phyloP scores from a whole-genome alignment of 2,797 vertebrate species.

The Alectoris magna region DNA sequence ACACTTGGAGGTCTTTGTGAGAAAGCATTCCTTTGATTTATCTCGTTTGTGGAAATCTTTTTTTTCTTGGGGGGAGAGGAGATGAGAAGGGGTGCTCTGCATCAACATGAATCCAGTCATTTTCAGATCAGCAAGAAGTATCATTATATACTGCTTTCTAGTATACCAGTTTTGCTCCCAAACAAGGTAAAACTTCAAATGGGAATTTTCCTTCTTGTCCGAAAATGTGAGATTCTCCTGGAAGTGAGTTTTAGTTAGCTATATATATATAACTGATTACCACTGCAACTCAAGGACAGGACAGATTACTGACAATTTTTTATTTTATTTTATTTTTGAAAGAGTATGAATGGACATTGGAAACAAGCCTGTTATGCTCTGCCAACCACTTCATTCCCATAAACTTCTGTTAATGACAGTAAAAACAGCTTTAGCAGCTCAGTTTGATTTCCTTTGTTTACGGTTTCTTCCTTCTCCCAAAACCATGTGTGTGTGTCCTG shows the following conservation, averaged over 20 bases:
- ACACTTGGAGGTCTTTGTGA: not conserved
- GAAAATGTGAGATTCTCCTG: not conserved
- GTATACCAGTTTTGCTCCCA: not conserved
- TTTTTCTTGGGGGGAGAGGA: not conserved
- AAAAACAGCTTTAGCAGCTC: not conserved
- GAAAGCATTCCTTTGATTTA: not conserved
- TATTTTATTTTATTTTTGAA: no score
- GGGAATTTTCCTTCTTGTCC: not conserved
- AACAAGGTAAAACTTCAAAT: not conserved
- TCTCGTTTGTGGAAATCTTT: not conserved
- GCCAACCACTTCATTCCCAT: not conserved
- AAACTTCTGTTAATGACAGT: not conserved
- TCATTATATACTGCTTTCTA: not conserved
- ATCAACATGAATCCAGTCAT: not conserved
- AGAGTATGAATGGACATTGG: not conserved
- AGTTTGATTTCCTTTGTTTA: not conserved
- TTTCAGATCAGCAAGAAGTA: not conserved
- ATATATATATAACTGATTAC: not conserved
- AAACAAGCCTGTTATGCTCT: not conserved
- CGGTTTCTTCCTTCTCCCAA: not conserved
- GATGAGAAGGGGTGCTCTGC: no score
- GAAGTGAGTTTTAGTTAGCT: conserved; percentile 13
- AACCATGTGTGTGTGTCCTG: not conserved
- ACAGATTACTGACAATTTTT: not conserved
- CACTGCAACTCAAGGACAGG: not conserved